Percentiles rank a stretch among this genome's conserved stretches.
phyloP scores from a whole-genome alignment of 2,113 vertebrate genomes.

The Oxygymnocypris stewartii region DNA sequence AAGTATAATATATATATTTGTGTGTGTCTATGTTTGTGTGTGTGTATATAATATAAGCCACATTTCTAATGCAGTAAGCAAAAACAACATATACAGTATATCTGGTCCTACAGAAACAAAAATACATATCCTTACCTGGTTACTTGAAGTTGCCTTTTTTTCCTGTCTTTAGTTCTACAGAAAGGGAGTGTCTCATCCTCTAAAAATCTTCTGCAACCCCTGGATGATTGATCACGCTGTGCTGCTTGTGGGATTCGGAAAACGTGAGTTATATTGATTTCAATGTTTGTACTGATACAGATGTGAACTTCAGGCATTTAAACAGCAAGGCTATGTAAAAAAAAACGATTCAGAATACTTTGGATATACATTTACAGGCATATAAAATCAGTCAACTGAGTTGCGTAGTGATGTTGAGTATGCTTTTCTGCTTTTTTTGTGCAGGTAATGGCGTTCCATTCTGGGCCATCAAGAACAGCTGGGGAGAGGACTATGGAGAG shows the following conservation, averaged over 20 bases:
- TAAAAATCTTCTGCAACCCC: conserved; percentile 84
- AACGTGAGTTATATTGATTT: conserved; percentile 73
- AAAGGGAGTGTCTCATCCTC: conserved; percentile 83
- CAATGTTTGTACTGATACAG: conserved; percentile 2
- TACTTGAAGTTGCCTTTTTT: neutral
- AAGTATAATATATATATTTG: too few species aligned
- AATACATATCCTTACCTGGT: neutral
- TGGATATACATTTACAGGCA: neutral
- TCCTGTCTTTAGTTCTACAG: conserved; percentile 80
- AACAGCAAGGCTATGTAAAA: neutral
- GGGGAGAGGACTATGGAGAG: conserved; percentile 87
- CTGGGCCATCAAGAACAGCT: conserved; percentile 96
- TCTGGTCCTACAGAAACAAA: neutral
- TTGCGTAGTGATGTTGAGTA: neutral
- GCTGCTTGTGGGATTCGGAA: conserved; percentile 86
- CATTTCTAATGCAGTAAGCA: neutral
- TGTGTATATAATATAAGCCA: neutral
- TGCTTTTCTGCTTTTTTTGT: neutral
- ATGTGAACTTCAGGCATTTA: neutral
- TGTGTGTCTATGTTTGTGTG: too few species aligned
- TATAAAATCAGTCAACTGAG: neutral
- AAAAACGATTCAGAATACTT: neutral
- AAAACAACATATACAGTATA: neutral
- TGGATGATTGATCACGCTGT: conserved; percentile 91
- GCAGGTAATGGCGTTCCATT: conserved; percentile 80